Evolutionary conservation across 1,140 invertebrate genomes (phyloP).

Genomic region (Drosophila orena): DNA sequence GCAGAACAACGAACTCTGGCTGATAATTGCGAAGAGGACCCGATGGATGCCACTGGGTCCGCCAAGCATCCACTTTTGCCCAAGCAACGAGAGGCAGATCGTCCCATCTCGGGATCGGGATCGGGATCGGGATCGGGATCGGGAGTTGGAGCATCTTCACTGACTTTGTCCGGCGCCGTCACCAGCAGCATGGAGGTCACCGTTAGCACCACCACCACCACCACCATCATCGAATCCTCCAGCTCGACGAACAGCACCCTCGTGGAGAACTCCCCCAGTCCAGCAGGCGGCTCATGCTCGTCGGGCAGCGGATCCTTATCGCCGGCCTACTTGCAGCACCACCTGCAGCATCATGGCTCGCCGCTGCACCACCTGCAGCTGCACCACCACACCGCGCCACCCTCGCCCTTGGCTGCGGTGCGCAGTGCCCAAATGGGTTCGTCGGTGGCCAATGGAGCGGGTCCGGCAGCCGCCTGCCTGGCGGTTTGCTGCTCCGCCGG

Average conservation of each 20-base stretch:
- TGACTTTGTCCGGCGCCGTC: slow-evolving; percentile 3
- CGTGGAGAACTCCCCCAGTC: slow-evolving; percentile 17
- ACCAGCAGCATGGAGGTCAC: slow-evolving; percentile 41
- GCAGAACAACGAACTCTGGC: slow-evolving; percentile 9
- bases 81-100: slow-evolving; percentile 13
- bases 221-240: slow-evolving; percentile 39
- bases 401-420: slow-evolving; percentile 61
- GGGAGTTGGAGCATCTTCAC: not conserved
- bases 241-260: slow-evolving; percentile 18
- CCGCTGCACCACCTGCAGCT: slow-evolving; percentile 60
- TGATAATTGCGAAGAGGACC: not conserved
- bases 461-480: slow-evolving; percentile 20
- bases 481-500: slow-evolving; percentile 60
- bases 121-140: not conserved
- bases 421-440: slow-evolving; percentile 26
- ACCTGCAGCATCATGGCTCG: slow-evolving; percentile 59
- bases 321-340: slow-evolving; percentile 52
- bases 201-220: slow-evolving; percentile 37
- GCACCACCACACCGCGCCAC: slow-evolving; percentile 72
- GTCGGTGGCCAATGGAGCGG: not conserved
- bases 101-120: slow-evolving; percentile 9
- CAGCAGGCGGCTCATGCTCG: slow-evolving; percentile 65
- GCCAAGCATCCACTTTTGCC: not conserved
- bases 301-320: slow-evolving; percentile 65
- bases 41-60: slow-evolving; percentile 18